These are phyloP conservation scores for Eristalinus sepulchralis DNA, from an alignment of 2,888 invertebrate species.

Conservation along the genomic window DNA sequence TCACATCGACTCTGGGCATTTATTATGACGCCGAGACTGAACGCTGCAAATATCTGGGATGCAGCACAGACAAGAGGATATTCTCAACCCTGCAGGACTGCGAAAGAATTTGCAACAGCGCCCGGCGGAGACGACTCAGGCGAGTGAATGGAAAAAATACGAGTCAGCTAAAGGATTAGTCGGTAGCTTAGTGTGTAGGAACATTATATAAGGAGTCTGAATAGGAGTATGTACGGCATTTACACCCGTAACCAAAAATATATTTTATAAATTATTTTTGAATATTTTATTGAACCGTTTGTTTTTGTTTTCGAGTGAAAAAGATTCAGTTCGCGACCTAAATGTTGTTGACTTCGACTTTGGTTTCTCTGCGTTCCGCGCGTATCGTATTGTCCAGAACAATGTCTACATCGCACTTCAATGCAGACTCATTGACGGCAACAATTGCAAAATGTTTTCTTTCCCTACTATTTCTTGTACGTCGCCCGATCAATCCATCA, in stretches of 20 bases:
- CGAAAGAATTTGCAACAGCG: conserved; percentile 77
- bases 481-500: not conserved
- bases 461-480: not conserved
- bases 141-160: conserved; percentile 25
- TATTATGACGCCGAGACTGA: conserved; percentile 77
- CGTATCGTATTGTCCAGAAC: not conserved
- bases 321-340: not conserved
- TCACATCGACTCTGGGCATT: conserved; percentile 77
- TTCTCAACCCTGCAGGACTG: conserved; percentile 77
- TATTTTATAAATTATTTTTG: not conserved
- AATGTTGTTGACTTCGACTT: not conserved
- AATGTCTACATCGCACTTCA: not conserved
- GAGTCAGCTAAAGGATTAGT: not conserved
- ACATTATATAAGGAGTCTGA: not conserved
- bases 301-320: not conserved
- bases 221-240: not conserved
- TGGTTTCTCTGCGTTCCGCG: not conserved
- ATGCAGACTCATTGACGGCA: not conserved
- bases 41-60: conserved; percentile 77
- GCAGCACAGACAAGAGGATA: conserved; percentile 76
- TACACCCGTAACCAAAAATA: not conserved
- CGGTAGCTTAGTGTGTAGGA: not conserved
- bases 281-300: not conserved
- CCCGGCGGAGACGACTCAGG: conserved; percentile 73
- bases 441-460: not conserved